A percentile compares a stretch with the other conserved stretches of the same genome.
These are phyloP conservation scores for Notolepis coatsorum DNA, from an alignment of 2,797 vertebrate species.

Conservation along the genomic window DNA sequence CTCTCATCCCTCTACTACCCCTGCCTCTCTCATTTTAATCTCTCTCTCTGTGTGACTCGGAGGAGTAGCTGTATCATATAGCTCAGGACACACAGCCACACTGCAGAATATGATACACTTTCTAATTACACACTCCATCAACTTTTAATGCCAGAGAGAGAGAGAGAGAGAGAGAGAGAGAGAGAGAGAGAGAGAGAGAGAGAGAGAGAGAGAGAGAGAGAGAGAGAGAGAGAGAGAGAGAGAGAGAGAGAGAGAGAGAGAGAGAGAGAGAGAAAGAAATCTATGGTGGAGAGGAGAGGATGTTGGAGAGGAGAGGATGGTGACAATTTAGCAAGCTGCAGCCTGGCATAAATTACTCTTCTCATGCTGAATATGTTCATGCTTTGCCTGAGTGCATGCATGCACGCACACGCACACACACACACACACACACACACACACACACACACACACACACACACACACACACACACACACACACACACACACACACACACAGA, in stretches of 20 bases:
- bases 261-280: slow-evolving; percentile 28
- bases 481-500: slow-evolving; percentile 13
- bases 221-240: not conserved
- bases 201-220: not conserved
- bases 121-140: slow-evolving; percentile 99
- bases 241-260: slow-evolving; percentile 6
- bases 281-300: no score
- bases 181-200: not conserved
- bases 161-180: slow-evolving; percentile 6
- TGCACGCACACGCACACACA: slow-evolving; percentile 36
- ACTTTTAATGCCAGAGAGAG: slow-evolving; percentile 87
- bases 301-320: not conserved
- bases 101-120: slow-evolving; percentile 95
- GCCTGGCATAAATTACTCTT: slow-evolving; percentile 76
- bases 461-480: not conserved
- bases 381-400: slow-evolving; percentile 48
- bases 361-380: slow-evolving; percentile 58
- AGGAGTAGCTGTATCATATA: slow-evolving; percentile 78
- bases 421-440: slow-evolving; percentile 36
- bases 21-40: no score
- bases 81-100: slow-evolving; percentile 76
- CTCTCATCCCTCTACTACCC: no score
- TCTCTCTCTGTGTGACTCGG: slow-evolving; percentile 50
- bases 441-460: not conserved
- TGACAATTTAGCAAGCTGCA: slow-evolving; percentile 62